Conservation (phyloP, 2,797 vertebrate genomes). For the Halcyon smyrnensis region DNA sequence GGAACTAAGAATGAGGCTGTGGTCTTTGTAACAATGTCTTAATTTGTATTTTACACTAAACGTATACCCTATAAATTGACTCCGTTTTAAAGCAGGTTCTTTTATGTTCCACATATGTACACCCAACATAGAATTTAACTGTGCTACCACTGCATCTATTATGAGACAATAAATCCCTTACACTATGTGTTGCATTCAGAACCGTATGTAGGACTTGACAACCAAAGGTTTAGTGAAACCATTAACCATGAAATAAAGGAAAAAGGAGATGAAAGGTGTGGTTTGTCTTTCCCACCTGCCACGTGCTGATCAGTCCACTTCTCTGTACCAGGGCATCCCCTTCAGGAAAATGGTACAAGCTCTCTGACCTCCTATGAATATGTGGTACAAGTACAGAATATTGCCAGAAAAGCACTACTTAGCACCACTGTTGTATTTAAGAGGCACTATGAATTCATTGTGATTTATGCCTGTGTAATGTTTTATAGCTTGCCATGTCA, state of each 20-base stretch:
- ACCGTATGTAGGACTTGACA: neutral
- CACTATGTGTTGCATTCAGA: neutral
- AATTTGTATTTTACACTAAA: neutral
- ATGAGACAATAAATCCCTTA: neutral
- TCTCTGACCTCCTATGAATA: neutral
- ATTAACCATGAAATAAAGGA: neutral
- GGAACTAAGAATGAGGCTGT: neutral
- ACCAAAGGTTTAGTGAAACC: neutral
- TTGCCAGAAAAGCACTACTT: neutral
- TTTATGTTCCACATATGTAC: neutral
- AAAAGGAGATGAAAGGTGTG: neutral
- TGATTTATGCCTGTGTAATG: neutral
- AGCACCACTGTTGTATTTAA: neutral
- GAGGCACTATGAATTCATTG: neutral
- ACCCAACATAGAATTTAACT: conserved; percentile 1
- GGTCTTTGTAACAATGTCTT: neutral
- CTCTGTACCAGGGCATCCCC: neutral
- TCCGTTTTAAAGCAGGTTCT: neutral
- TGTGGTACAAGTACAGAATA: neutral
- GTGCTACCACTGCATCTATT: neutral
- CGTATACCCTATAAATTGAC: neutral
- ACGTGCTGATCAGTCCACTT: neutral
- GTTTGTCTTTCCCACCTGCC: neutral
- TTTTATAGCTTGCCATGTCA: neutral
- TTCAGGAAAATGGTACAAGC: neutral